Conservation (phyloP, 2,797 vertebrate genomes). For the Dicrostonyx torquatus region DNA sequence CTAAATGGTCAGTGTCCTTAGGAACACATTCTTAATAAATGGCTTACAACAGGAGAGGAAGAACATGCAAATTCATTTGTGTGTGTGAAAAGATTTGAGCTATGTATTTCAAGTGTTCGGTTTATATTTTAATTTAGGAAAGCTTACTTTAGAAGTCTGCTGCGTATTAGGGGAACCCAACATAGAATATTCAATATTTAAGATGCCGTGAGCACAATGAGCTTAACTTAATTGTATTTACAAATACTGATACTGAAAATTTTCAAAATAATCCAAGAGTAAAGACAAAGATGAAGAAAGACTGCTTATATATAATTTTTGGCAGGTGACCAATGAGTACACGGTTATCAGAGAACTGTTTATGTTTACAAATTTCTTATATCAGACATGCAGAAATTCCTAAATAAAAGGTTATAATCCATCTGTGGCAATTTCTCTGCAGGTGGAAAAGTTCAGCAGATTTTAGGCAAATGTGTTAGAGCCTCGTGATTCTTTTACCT, state of each 20-base stretch:
- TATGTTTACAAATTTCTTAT: conserved; percentile 7
- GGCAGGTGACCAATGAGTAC: not conserved
- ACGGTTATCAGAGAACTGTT: not conserved
- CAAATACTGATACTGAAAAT: not conserved
- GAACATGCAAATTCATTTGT: not conserved
- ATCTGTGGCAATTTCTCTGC: conserved; percentile 3
- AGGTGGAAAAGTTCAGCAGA: not conserved
- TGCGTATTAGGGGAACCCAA: not conserved
- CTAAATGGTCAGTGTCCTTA: not conserved
- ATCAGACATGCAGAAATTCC: not conserved
- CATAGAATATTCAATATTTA: not conserved
- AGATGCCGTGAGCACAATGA: not conserved
- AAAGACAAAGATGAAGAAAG: not conserved
- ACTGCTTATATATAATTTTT: not conserved
- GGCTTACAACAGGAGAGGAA: not conserved
- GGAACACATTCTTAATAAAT: not conserved
- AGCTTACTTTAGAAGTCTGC: not conserved
- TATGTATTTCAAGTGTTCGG: not conserved
- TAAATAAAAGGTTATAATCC: not conserved
- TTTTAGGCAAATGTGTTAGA: not conserved
- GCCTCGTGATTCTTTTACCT: not conserved
- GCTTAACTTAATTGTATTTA: conserved; percentile 5
- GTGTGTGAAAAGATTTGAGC: not conserved
- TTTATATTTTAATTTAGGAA: not conserved
- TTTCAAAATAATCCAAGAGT: not conserved